Evolutionary conservation across 1,140 invertebrate genomes (phyloP), one percentile per base, ranked within the genome.

Genomic region (Tetramorium simillimum): DNA sequence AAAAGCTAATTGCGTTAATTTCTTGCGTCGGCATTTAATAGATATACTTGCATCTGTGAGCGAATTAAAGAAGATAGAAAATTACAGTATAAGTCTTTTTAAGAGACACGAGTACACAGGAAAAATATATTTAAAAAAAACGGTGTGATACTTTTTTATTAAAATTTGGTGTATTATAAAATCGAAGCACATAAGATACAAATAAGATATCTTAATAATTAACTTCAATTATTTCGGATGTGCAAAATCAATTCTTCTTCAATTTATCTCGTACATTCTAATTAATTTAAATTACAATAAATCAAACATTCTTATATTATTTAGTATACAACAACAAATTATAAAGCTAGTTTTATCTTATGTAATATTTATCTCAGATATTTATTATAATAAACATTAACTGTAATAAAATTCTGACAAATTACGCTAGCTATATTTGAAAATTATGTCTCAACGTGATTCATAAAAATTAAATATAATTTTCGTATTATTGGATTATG

Each of bases 1-100:
- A 14, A 62, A 82, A 37, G 24, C 43, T 84, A 73, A 84, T 84
- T 75, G 53, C 53, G 16, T 72, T 43, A 58, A 40, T 21, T 33
- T 84, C 14, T 73, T 73, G 12, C 4, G 7, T 21, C 49, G 3
- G 2, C 60, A 5, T 49, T 46, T 49, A 46, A 24, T 46, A 24
- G 46, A 46, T 12, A 3, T 21, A 58, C 43, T 69, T 3, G n/a
- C n/a, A 43, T 4, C 62, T 67, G 10, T 58, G 12, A 33, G 5
- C 9, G 2, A 46, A 21, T 46, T 81, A 37, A 51, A 49, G 7
- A 53, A 53, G 18, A 77, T 77, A 51, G n/a, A 46, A 24, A 78
- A 37, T 63, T 67, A 65, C 6, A 40, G 14, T 33, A 53, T 9
- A 16, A 14, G n/a, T 21, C 21, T 40, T 40, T 40, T 56, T 37